Conservation (phyloP, 2,888 invertebrate genomes). For the Rotaria socialis region DNA sequence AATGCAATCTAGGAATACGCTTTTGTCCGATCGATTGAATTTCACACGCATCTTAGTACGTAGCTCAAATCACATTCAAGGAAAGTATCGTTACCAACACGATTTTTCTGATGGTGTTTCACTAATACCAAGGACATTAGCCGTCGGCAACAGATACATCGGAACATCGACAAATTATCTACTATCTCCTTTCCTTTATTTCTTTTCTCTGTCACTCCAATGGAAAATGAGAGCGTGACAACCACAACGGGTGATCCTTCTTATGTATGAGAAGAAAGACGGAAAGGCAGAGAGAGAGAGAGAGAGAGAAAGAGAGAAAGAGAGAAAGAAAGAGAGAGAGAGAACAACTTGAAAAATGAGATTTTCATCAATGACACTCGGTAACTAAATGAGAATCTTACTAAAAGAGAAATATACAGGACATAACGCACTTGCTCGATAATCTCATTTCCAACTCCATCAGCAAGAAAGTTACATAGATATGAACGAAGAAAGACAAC, state of each 20-base stretch:
- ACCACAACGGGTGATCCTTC: conserved; percentile 14
- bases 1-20: not conserved
- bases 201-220: not conserved
- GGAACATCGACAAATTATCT: conserved; percentile 15
- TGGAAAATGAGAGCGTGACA: conserved; percentile 29
- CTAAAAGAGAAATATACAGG: not conserved
- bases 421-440: not conserved
- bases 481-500: conserved; percentile 29
- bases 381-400: not conserved
- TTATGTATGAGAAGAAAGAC: not conserved
- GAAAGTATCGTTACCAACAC: not conserved
- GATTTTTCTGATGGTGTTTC: not conserved
- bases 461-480: not conserved
- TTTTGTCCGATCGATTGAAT: not conserved
- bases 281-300: not conserved
- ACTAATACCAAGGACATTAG: not conserved
- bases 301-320: not conserved
- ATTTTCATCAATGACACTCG: conserved; percentile 18
- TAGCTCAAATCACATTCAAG: not conserved
- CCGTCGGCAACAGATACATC: not conserved
- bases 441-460: not conserved
- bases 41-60: not conserved
- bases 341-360: conserved; percentile 7
- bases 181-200: not conserved
- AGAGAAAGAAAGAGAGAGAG: not conserved